Percentiles rank a stretch among this genome's conserved stretches.
Evolutionary conservation across 1,140 invertebrate species (phyloP).

Genomic region (Rhopalosiphum padi): DNA sequence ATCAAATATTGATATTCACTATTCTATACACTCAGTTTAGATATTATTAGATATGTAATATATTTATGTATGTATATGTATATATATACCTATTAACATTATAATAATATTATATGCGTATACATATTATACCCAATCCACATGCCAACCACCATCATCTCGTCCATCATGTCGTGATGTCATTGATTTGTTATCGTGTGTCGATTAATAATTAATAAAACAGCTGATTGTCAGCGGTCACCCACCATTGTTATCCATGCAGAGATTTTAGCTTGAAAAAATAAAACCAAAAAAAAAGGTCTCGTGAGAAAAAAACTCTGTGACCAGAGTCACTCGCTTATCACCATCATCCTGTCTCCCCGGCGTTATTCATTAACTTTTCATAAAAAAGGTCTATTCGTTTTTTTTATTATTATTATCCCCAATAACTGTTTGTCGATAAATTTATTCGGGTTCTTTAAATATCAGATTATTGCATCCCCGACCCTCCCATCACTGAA

Average conservation of each 20-base stretch:
- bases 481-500: not conserved
- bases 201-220: not conserved
- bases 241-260: not conserved
- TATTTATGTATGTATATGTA: too few relatives aligned
- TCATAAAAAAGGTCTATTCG: not conserved
- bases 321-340: not conserved
- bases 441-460: not conserved
- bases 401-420: not conserved
- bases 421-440: not conserved
- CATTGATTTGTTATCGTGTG: too few relatives aligned
- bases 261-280: not conserved
- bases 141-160: too few relatives aligned
- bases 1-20: too few relatives aligned
- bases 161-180: too few relatives aligned
- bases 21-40: too few relatives aligned
- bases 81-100: too few relatives aligned
- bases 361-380: not conserved
- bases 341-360: not conserved
- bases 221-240: not conserved
- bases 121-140: too few relatives aligned
- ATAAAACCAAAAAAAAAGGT: not conserved
- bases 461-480: too few relatives aligned
- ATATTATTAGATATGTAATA: too few relatives aligned
- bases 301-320: not conserved
- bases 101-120: too few relatives aligned